Conservation (phyloP, 2,888 invertebrate species). For the Tachina fera region DNA sequence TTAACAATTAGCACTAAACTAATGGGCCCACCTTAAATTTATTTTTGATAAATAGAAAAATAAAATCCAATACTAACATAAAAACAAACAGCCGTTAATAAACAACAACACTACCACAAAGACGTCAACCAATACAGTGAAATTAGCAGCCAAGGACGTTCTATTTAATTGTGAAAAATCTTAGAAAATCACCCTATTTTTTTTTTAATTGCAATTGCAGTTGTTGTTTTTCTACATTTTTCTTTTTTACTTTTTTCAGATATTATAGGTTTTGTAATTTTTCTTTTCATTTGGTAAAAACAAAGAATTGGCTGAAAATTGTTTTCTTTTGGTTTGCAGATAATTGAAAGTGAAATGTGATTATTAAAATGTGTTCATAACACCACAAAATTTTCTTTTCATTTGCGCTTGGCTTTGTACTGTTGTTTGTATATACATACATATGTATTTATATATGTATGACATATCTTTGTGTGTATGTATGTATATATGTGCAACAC, state of each 20-base stretch:
- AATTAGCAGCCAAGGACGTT: constrained; percentile 56
- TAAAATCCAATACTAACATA: background rate
- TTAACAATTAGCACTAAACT: constrained; percentile 38
- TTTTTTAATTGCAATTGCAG: constrained; percentile 5
- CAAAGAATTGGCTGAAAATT: constrained; percentile 5
- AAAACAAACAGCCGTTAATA: background rate
- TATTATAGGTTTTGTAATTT: background rate
- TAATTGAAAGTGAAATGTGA: constrained; percentile 68
- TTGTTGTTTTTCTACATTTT: constrained; percentile 2
- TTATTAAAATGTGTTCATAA: constrained; percentile 54
- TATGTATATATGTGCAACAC: constrained; percentile 5
- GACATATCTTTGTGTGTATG: no score
- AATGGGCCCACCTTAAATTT: constrained; percentile 32
- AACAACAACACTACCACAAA: background rate
- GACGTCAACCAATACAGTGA: constrained; percentile 16
- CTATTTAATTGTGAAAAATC: constrained; percentile 51
- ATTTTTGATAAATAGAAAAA: constrained; percentile 33
- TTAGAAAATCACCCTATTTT: constrained; percentile 31
- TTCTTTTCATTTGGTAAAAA: constrained; percentile 14
- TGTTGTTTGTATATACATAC: no score
- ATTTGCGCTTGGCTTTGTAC: background rate
- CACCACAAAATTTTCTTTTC: constrained; percentile 33
- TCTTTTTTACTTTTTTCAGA: background rate
- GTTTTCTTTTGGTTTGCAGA: constrained; percentile 19
- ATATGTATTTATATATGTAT: background rate